Evolutionary conservation across 2,797 vertebrate genomes (phyloP).

Genomic region (Sebastes trivittatus): DNA sequence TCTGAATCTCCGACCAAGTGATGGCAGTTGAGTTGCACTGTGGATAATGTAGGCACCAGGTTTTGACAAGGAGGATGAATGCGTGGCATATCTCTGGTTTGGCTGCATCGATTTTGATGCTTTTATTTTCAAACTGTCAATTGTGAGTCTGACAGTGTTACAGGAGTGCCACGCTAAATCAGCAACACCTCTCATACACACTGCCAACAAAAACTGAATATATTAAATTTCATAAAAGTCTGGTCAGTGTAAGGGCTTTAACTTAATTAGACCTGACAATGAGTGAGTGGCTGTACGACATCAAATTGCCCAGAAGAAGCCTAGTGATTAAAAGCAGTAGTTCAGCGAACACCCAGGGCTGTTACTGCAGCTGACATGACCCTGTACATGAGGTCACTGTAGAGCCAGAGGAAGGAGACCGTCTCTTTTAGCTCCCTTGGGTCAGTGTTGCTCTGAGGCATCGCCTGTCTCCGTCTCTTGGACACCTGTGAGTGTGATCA

Average conservation of each 20-base stretch:
- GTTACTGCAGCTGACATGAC: background rate
- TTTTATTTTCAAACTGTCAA: background rate
- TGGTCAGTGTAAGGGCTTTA: background rate
- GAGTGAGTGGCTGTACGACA: fast-evolving
- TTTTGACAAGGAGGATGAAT: background rate
- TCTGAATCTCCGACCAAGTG: background rate
- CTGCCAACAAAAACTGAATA: background rate
- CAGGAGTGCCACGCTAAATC: background rate
- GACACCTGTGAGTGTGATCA: slow-evolving; percentile 13
- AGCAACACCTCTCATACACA: background rate
- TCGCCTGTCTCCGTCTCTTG: background rate
- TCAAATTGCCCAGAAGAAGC: background rate
- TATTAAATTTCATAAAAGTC: background rate
- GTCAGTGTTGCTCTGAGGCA: background rate
- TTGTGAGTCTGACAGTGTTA: background rate
- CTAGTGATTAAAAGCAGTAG: background rate
- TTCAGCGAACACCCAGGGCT: background rate
- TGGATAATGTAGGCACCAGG: background rate
- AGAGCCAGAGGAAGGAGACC: background rate
- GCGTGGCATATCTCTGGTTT: background rate
- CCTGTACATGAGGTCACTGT: background rate
- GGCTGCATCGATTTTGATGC: background rate
- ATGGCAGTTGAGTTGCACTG: background rate
- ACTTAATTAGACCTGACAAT: background rate
- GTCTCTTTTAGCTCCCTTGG: background rate